Evolutionary conservation across 2,797 vertebrate genomes (phyloP).

Genomic region (Anguilla megastoma): DNA sequence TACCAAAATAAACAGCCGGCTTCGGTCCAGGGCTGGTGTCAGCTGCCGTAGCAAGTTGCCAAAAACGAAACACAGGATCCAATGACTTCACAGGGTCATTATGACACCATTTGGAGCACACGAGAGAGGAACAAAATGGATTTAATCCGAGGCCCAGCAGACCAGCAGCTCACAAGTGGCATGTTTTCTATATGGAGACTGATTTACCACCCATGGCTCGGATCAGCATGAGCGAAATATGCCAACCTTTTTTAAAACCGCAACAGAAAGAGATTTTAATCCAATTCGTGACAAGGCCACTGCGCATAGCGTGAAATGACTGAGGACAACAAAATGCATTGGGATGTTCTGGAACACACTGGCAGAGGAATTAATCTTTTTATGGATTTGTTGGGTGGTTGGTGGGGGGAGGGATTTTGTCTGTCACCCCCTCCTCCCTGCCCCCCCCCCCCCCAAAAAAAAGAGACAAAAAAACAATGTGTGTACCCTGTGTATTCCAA

Average conservation of each 20-base stretch:
- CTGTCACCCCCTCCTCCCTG: not conserved
- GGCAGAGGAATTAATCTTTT: constrained; percentile 49
- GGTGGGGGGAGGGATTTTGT: not conserved
- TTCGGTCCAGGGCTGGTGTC: constrained; percentile 51
- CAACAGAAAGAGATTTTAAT: constrained; percentile 47
- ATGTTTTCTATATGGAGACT: constrained; percentile 46
- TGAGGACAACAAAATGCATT: not conserved
- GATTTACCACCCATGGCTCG: constrained; percentile 73
- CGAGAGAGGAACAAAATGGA: constrained; percentile 47
- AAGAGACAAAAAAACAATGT: not conserved
- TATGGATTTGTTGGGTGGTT: constrained; percentile 21
- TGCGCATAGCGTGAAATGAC: constrained; percentile 49
- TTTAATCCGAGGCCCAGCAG: constrained; percentile 62
- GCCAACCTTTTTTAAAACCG: constrained; percentile 51
- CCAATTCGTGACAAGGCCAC: constrained; percentile 65
- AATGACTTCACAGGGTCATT: constrained; percentile 53
- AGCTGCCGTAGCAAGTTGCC: constrained; percentile 66
- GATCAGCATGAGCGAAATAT: constrained; percentile 52
- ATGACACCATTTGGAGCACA: constrained; percentile 32
- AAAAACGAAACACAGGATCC: constrained; percentile 50
- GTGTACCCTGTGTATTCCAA: constrained; percentile 8
- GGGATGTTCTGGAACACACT: constrained; percentile 38
- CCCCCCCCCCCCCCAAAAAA: not conserved
- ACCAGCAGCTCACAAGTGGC: constrained; percentile 43
- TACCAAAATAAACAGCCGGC: constrained; percentile 60